phyloP scores from a whole-genome alignment of 2,888 invertebrate species.

The Achlya flavicornis region DNA sequence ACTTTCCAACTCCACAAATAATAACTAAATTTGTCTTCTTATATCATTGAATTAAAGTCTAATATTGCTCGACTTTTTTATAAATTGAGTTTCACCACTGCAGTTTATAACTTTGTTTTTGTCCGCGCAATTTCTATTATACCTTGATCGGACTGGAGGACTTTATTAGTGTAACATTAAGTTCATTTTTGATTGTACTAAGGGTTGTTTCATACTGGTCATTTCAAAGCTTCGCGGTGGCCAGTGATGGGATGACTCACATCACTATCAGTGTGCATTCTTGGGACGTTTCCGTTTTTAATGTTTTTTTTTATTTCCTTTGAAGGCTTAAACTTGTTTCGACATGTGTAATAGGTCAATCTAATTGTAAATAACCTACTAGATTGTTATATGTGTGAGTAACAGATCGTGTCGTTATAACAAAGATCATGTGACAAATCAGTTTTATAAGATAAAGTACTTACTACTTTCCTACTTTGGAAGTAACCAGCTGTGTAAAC shows the following conservation, averaged over 20 bases:
- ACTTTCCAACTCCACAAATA: constrained; percentile 22
- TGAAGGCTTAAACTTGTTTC: constrained; percentile 56
- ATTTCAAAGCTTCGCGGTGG: constrained; percentile 66
- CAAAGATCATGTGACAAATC: neutral
- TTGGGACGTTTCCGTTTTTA: constrained; percentile 73
- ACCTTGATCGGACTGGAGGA: constrained; percentile 32
- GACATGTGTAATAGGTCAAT: constrained; percentile 58
- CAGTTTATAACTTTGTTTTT: constrained; percentile 51
- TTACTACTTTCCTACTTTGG: too few relatives aligned
- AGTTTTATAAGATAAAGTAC: neutral
- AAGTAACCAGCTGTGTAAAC: too few relatives aligned
- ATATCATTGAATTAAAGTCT: constrained; percentile 28
- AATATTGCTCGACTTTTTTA: constrained; percentile 23
- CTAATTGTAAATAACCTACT: constrained; percentile 21
- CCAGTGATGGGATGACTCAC: constrained; percentile 76
- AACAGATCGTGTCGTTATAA: neutral
- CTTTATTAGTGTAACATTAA: constrained; percentile 39
- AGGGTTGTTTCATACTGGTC: constrained; percentile 39
- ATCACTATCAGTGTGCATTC: constrained; percentile 72
- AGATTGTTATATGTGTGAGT: neutral
- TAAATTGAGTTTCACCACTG: constrained; percentile 42
- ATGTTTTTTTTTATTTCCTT: constrained; percentile 57
- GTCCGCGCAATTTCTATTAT: constrained; percentile 43
- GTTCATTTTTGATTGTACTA: constrained; percentile 37
- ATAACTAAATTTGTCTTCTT: constrained; percentile 22